Conservation (phyloP, 2,113 vertebrate species). For the Caranx melampygus region DNA sequence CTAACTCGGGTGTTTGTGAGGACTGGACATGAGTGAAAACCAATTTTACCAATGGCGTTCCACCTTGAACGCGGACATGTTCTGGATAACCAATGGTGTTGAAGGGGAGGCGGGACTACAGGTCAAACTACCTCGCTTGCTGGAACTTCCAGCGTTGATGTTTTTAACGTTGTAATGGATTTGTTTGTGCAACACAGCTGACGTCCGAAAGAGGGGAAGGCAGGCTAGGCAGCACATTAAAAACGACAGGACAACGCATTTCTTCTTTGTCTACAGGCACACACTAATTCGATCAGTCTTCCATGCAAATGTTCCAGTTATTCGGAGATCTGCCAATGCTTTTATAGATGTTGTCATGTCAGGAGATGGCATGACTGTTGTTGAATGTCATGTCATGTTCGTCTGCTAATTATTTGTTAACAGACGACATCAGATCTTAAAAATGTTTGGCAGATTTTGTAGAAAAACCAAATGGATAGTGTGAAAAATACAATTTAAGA, state of each 20-base stretch:
- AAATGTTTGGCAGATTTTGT: too few species aligned
- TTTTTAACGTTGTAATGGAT: slow-evolving; percentile 58
- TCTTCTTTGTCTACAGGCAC: not conserved
- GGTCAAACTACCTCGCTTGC: slow-evolving; percentile 66
- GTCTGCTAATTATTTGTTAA: too few species aligned
- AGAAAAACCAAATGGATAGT: not conserved
- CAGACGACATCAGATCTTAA: too few species aligned
- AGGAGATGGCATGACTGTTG: too few species aligned
- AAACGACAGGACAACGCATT: too few species aligned
- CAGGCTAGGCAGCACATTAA: not conserved
- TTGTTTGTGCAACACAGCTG: slow-evolving; percentile 66
- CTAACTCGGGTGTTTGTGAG: slow-evolving; percentile 42
- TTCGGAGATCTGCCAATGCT: not conserved
- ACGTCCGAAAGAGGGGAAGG: slow-evolving; percentile 1
- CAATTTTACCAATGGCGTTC: slow-evolving; percentile 43
- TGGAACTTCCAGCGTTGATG: slow-evolving; percentile 63
- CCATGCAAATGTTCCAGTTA: not conserved
- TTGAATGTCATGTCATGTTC: too few species aligned
- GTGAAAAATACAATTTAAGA: not conserved
- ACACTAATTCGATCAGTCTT: not conserved
- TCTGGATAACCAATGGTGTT: slow-evolving; percentile 31
- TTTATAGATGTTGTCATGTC: not conserved
- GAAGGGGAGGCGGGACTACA: slow-evolving; percentile 56
- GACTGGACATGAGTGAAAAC: slow-evolving; percentile 28
- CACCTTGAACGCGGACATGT: not conserved